phyloP scores from a whole-genome alignment of 1,140 invertebrate species.

The Lepidurus couesii region DNA sequence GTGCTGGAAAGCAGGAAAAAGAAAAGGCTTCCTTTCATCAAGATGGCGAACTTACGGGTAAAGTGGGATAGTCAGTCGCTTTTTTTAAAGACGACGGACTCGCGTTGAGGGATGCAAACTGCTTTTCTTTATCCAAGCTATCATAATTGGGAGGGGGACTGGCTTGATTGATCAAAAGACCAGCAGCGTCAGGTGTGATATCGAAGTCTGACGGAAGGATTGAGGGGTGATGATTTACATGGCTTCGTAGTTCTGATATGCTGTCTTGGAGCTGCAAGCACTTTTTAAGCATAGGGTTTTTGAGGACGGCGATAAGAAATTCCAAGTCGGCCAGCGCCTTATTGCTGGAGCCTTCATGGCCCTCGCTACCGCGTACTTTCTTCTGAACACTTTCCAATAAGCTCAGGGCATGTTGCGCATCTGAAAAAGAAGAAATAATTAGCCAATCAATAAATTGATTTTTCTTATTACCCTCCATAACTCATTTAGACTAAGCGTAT shows the following conservation, averaged over 20 bases:
- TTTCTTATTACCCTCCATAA: not conserved
- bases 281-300: conserved; percentile 85
- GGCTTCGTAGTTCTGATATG: conserved; percentile 67
- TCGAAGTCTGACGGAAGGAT: conserved; percentile 88
- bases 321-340: conserved; percentile 78
- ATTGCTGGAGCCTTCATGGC: conserved; percentile 57
- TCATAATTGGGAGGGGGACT: conserved; percentile 27
- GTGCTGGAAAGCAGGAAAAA: not conserved
- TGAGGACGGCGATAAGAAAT: conserved; percentile 76
- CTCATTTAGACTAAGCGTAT: not conserved
- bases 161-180: conserved; percentile 52
- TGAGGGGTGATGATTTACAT: conserved; percentile 79
- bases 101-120: conserved; percentile 17
- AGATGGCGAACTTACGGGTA: not conserved
- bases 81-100: not conserved
- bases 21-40: not conserved
- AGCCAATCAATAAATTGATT: not conserved
- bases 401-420: conserved; percentile 57
- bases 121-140: conserved; percentile 27
- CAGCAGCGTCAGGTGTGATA: conserved; percentile 62
- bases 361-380: conserved; percentile 55
- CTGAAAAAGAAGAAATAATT: conserved; percentile 40
- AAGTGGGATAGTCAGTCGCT: not conserved
- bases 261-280: conserved; percentile 65
- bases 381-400: conserved; percentile 71